Conservation (phyloP, 1,140 invertebrate genomes). For the Lordiphosa clarofinis region DNA sequence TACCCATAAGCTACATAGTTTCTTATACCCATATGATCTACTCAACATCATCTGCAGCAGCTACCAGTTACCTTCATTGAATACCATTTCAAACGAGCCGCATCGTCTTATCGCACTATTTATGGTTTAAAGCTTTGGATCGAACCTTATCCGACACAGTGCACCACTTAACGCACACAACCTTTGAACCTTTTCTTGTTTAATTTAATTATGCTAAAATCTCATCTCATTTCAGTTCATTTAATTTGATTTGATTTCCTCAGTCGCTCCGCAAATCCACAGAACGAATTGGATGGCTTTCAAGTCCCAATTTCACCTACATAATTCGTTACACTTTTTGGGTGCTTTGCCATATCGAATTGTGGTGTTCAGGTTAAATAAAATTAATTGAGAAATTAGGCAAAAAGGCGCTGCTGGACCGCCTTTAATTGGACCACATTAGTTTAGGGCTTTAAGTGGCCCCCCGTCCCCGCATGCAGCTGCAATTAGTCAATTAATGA, state of each 20-base stretch:
- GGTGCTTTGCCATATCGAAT: conserved; percentile 53
- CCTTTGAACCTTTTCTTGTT: conserved; percentile 47
- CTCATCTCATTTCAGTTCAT: conserved; percentile 39
- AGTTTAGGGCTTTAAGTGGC: conserved; percentile 60
- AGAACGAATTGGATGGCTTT: conserved; percentile 54
- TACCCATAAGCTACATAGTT: no score
- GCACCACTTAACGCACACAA: conserved; percentile 51
- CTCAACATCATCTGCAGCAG: no score
- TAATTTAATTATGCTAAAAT: conserved; percentile 74
- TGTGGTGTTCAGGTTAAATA: conserved; percentile 58
- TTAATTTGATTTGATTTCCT: conserved; percentile 56
- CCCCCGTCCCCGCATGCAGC: neutral
- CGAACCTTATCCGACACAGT: conserved; percentile 42
- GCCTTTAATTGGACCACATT: conserved; percentile 61
- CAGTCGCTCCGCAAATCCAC: conserved; percentile 50
- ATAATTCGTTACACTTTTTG: conserved; percentile 60
- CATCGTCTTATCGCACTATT: conserved; percentile 71
- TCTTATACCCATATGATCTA: no score
- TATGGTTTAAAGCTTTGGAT: conserved; percentile 49
- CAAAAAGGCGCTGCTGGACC: conserved; percentile 23
- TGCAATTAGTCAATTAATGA: conserved; percentile 75
- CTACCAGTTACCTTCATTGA: conserved; percentile 1
- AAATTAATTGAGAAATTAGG: conserved; percentile 77
- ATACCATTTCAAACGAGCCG: conserved; percentile 64
- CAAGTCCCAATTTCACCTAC: conserved; percentile 35